Percentiles rank a stretch among this genome's conserved stretches.
Conservation (phyloP, 2,888 invertebrate genomes). For the Cheilosia vulpina region DNA sequence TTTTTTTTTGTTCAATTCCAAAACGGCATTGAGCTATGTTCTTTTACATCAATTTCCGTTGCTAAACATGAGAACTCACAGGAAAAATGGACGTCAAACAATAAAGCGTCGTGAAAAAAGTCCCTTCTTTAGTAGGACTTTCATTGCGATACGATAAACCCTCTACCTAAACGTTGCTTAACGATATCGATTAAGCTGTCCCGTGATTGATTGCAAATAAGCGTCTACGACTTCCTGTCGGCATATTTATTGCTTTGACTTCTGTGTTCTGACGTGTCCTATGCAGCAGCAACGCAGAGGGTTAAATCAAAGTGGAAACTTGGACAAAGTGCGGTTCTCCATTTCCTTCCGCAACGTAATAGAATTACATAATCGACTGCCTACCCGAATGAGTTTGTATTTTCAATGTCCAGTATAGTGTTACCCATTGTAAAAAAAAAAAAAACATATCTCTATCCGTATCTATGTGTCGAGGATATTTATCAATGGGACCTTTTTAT, state of each 20-base stretch:
- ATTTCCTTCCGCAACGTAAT: constrained; percentile 54
- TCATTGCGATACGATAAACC: constrained; percentile 49
- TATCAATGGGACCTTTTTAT: constrained; percentile 43
- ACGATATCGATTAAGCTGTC: constrained; percentile 57
- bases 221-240: constrained; percentile 36
- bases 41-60: constrained; percentile 45
- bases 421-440: not conserved
- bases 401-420: constrained; percentile 11
- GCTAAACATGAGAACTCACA: constrained; percentile 18
- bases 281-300: constrained; percentile 19
- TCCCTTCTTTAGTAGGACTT: constrained; percentile 18
- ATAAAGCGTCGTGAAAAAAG: constrained; percentile 28
- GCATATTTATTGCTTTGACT: constrained; percentile 5
- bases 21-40: constrained; percentile 28
- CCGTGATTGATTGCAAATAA: constrained; percentile 58
- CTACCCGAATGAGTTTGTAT: constrained; percentile 1
- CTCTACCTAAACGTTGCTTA: constrained; percentile 46
- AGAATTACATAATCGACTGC: constrained; percentile 46
- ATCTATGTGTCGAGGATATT: constrained; percentile 30
- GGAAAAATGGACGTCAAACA: constrained; percentile 6
- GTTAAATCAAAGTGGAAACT: constrained; percentile 37
- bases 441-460: not conserved
- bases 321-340: constrained; percentile 47
- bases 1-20: constrained; percentile 19
- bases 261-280: constrained; percentile 1